Conservation (phyloP, 2,888 invertebrate species). For the Prosapia bicincta region DNA sequence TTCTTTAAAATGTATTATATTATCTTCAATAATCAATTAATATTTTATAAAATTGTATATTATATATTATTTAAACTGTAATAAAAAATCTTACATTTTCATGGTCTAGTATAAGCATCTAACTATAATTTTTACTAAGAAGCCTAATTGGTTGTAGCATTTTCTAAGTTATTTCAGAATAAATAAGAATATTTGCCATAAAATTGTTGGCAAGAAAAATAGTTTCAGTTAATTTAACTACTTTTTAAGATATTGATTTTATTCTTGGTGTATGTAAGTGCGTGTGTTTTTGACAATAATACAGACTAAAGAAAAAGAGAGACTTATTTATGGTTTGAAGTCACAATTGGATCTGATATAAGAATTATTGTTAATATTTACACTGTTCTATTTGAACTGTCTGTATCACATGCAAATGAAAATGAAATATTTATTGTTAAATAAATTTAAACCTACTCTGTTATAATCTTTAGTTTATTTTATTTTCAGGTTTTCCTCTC, state of each 20-base stretch:
- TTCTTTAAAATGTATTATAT: neutral
- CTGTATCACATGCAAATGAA: neutral
- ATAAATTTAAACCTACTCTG: neutral
- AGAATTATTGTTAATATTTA: neutral
- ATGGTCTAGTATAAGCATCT: neutral
- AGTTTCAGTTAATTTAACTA: neutral
- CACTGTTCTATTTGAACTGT: neutral
- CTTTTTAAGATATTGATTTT: neutral
- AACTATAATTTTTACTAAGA: neutral
- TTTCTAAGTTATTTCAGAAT: neutral
- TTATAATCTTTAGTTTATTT: neutral
- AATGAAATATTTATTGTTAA: neutral
- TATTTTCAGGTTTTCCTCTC: too few relatives aligned
- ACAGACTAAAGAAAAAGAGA: neutral
- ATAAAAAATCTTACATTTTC: neutral
- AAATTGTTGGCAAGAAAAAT: neutral
- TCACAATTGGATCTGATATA: neutral
- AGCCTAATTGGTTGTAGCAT: neutral
- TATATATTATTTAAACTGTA: neutral
- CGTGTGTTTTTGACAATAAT: neutral
- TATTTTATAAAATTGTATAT: neutral
- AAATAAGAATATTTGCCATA: neutral
- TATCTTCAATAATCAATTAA: neutral
- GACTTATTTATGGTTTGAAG: neutral
- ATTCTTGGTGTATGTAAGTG: neutral